Percentiles rank a stretch among this genome's conserved stretches.
Conservation (phyloP, 2,888 invertebrate species). For the Acleris sparsana region DNA sequence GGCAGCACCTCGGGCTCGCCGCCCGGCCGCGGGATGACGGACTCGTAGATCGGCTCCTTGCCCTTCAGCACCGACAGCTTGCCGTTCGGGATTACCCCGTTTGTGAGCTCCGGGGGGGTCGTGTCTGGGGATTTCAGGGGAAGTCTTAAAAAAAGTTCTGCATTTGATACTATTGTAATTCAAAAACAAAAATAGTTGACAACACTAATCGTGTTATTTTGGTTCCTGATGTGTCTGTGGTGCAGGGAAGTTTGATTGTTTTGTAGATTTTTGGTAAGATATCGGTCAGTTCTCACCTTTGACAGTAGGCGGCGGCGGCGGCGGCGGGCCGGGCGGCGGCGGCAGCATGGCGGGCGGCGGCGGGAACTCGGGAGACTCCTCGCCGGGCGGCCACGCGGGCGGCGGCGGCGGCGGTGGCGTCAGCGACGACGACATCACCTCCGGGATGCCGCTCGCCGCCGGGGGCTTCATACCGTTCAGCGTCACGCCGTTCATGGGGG, state of each 20-base stretch:
- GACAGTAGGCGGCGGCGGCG: slow-evolving; percentile 81
- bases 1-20: slow-evolving; percentile 58
- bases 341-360: slow-evolving; percentile 85
- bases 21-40: slow-evolving; percentile 89
- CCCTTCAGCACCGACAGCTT: slow-evolving; percentile 71
- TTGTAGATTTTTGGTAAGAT: too few species aligned
- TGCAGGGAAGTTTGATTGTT: too few species aligned
- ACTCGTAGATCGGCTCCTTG: slow-evolving; percentile 93
- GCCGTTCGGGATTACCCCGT: slow-evolving; percentile 80
- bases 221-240: too few species aligned
- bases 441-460: slow-evolving; percentile 59
- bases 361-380: slow-evolving; percentile 59
- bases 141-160: not conserved
- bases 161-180: too few species aligned
- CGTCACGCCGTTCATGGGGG: slow-evolving; percentile 36
- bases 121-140: slow-evolving; percentile 51
- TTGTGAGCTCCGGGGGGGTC: slow-evolving; percentile 74
- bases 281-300: slow-evolving; percentile 55
- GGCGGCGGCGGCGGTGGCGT: slow-evolving; percentile 59
- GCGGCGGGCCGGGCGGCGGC: slow-evolving; percentile 90
- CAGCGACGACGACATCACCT: slow-evolving; percentile 60
- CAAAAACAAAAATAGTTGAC: too few species aligned
- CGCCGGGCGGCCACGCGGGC: slow-evolving; percentile 32
- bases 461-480: slow-evolving; percentile 38
- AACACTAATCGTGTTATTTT: too few species aligned